Evolutionary conservation across 2,888 invertebrate species (phyloP).

Genomic region (Entomobrya multifasciata): DNA sequence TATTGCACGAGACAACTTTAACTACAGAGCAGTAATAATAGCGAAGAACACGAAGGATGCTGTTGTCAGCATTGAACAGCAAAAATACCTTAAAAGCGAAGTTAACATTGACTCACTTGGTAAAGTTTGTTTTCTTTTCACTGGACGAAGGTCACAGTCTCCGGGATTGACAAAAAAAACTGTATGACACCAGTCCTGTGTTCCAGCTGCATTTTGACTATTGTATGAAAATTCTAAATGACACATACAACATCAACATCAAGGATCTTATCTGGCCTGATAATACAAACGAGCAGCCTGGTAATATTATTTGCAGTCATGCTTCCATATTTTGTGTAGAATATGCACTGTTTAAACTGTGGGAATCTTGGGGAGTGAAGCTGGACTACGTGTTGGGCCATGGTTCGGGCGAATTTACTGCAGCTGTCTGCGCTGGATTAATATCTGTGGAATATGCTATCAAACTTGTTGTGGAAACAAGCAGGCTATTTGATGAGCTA

Average conservation of each 20-base stretch:
- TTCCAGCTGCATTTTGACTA: slow-evolving; percentile 67
- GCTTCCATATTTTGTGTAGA: slow-evolving; percentile 75
- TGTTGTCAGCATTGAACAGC: slow-evolving; percentile 20
- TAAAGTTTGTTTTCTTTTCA: slow-evolving; percentile 67
- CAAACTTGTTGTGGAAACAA: slow-evolving; percentile 68
- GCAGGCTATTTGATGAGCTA: slow-evolving; percentile 68
- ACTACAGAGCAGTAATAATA: slow-evolving; percentile 57
- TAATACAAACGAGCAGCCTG: no score
- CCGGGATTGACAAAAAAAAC: slow-evolving; percentile 61
- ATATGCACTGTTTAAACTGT: slow-evolving; percentile 66
- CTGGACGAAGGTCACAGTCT: slow-evolving; percentile 68
- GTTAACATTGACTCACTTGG: not conserved
- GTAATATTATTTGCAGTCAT: slow-evolving; percentile 74
- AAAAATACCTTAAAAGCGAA: slow-evolving; percentile 33
- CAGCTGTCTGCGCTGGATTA: slow-evolving; percentile 68
- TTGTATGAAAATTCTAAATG: slow-evolving; percentile 48
- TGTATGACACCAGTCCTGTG: slow-evolving; percentile 55
- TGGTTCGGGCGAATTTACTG: slow-evolving; percentile 74
- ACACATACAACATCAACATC: slow-evolving; percentile 36
- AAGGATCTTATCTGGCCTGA: slow-evolving; percentile 54
- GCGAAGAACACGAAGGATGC: slow-evolving; percentile 49
- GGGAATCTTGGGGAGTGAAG: slow-evolving; percentile 72
- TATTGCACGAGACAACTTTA: slow-evolving; percentile 63
- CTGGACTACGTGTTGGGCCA: slow-evolving; percentile 74
- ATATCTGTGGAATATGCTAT: slow-evolving; percentile 70